Evolutionary conservation across 2,113 vertebrate species (phyloP), one percentile per base, ranked within the genome.

Genomic region (Amphilophus citrinellus): DNA sequence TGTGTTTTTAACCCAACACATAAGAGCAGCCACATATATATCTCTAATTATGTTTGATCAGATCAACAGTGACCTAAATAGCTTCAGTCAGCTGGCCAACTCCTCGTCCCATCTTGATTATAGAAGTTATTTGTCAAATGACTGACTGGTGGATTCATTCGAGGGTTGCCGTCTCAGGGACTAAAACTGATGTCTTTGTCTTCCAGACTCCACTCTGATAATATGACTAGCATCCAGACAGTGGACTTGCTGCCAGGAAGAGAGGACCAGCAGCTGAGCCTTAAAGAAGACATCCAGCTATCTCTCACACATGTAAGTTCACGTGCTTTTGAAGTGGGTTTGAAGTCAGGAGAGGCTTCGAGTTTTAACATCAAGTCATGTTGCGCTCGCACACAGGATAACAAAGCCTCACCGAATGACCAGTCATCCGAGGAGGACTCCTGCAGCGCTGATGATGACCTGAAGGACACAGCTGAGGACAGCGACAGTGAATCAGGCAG

Each of bases 401-500:
- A 79, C 24, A 3, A 42, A 2, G 47, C 61, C 20, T 87, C 84
- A n/a, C 77, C 42, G 0, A 61, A 14, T 13, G 13, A 77, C 30
- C 84, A 39, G 35, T 89, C 87, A 2, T 93, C 92, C 2, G 90
- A 93, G 81, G 92, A 94, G 77, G 94, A 93, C 62, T 91, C 87
- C 53, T 83, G 88, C 88, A 83, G 90, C 22, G 60, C 83, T 0
- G 88, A 93, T 10, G 91, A 87, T 7, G 89, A 94, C 89, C 89
- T 24, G 20, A 90, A 89, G 84, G 93, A 94, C 83, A 83, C 81
- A 0, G 32, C 62, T 2, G 90, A 92, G 83, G 88, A 92, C 89
- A 92, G 93, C 61, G 90, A 88, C 91, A 83, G 86, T 6, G 94
- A 94, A 47, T 93, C 94, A 68, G 92, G 92, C 84, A 17, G 76